A percentile compares a stretch with the other conserved stretches of the same genome.
Conservation (phyloP, 2,113 vertebrate genomes). For the Chloebia gouldiae region DNA sequence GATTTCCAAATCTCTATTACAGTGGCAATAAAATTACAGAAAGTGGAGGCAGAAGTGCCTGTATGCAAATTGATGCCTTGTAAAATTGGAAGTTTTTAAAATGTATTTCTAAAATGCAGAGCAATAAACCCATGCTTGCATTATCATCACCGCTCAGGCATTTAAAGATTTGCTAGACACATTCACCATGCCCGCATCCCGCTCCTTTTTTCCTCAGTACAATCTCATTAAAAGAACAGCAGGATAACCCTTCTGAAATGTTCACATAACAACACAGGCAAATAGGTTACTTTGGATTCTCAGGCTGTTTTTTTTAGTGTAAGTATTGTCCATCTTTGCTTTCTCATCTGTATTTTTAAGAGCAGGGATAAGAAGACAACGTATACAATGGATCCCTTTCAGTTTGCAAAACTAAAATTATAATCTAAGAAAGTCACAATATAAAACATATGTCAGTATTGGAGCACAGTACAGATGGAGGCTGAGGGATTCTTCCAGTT, state of each 20-base stretch:
- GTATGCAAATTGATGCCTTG: neutral
- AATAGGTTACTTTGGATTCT: neutral
- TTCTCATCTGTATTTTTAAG: neutral
- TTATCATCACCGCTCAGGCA: neutral
- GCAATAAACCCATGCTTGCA: neutral
- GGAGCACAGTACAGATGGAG: neutral
- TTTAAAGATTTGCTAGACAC: neutral
- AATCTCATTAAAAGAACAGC: slow-evolving; percentile 30
- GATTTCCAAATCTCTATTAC: slow-evolving; percentile 15
- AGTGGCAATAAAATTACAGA: slow-evolving; percentile 3
- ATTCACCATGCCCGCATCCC: neutral
- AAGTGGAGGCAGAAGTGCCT: neutral
- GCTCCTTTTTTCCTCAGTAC: neutral
- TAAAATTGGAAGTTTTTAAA: slow-evolving; percentile 11
- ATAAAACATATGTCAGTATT: neutral
- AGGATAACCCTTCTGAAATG: neutral
- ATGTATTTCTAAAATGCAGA: slow-evolving; percentile 20
- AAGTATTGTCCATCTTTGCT: neutral
- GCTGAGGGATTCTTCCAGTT: neutral
- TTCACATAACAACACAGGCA: accelerated
- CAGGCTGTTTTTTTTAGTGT: neutral
- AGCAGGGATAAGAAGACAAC: neutral
- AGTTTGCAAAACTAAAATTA: neutral
- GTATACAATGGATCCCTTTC: neutral
- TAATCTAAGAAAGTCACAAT: neutral